These are phyloP conservation scores for Euthynnus affinis DNA, from an alignment of 2,797 vertebrate genomes.

Conservation along the genomic window DNA sequence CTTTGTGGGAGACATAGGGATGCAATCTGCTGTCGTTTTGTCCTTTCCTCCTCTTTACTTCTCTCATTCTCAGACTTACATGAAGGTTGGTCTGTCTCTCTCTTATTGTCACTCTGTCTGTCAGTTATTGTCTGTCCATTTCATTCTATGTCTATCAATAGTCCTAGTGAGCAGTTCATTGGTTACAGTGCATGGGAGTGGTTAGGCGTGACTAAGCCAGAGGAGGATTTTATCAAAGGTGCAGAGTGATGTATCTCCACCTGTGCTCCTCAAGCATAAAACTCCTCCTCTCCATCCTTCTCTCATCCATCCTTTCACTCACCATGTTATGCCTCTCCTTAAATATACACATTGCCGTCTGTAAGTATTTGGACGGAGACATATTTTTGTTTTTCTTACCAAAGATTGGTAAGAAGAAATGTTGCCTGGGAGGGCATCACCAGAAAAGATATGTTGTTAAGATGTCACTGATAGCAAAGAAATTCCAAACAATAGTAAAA, in stretches of 20 bases:
- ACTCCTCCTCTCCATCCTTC: not conserved
- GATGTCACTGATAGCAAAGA: too few species aligned
- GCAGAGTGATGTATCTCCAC: slow-evolving; percentile 54
- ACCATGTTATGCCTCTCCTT: not conserved
- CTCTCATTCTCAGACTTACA: slow-evolving; percentile 17
- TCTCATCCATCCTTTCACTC: not conserved
- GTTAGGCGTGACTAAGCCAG: slow-evolving; percentile 20
- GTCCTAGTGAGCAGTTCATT: slow-evolving; percentile 10
- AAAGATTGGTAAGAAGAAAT: too few species aligned
- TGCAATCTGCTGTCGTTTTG: slow-evolving; percentile 47
- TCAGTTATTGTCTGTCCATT: slow-evolving; percentile 20
- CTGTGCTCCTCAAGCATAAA: slow-evolving; percentile 29
- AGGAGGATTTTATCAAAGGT: slow-evolving; percentile 55
- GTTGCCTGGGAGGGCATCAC: too few species aligned
- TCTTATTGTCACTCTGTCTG: slow-evolving; percentile 25
- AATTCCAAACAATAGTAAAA: too few species aligned
- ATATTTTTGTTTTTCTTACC: too few species aligned
- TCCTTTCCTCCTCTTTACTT: slow-evolving; percentile 22
- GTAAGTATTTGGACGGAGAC: not conserved
- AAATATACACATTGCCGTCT: not conserved
- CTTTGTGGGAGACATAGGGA: slow-evolving; percentile 22
- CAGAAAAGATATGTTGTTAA: too few species aligned
- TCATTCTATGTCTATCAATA: slow-evolving; percentile 20
- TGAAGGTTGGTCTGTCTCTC: slow-evolving; percentile 24
- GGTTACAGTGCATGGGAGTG: slow-evolving; percentile 23